Evolutionary conservation across 2,113 vertebrate species (phyloP), one percentile per base, ranked within the genome.

Genomic region (Rhabdornis inornatus): DNA sequence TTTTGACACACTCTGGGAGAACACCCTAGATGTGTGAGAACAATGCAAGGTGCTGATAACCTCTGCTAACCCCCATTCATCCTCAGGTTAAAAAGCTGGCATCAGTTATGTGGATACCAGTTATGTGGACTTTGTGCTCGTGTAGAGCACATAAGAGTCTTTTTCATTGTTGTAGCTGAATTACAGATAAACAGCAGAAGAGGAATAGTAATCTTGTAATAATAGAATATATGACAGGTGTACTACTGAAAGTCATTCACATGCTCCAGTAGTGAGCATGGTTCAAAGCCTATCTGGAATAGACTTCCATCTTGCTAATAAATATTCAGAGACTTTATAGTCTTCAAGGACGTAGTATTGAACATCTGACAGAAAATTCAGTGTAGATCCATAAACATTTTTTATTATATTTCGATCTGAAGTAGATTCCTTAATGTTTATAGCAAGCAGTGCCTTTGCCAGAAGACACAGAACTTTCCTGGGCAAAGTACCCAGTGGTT

Each of bases 291-390:
- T 86, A 64, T 81, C 56, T 71, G 66, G 42, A 90, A 90, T 13
- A 90, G 40, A 68, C 52, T 75, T 86, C 72, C 31, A 71, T 35
- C 52, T 90, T 89, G 64, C 69, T 96, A 81, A 81, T 92, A 96
- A 88, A 94, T 94, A 96, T 95, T 86, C 76, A 90, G 56, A 95
- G 35, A 70, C 23, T 72, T 94, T 79, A 72, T 35, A 86, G 71
- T 92, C 78, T 94, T 91, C 87, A 96, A 87, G 85, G 90, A 88
- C 59, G 5, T 55, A 89, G 57, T 90, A 96, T 66, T 4, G 61
- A 97, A 81, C 66, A 74, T 47, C 80, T 92, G 83, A 79, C 90
- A 81, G 70, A 74, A 97, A 97, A 96, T 92, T 89, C 84, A 79
- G 66, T 75, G 80, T 50, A 91, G 52, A 90, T 93, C 76, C 84